Base-by-base conservation (phyloP, 2,888 invertebrate species). In the Eupeodes latifasciatus region DNA sequence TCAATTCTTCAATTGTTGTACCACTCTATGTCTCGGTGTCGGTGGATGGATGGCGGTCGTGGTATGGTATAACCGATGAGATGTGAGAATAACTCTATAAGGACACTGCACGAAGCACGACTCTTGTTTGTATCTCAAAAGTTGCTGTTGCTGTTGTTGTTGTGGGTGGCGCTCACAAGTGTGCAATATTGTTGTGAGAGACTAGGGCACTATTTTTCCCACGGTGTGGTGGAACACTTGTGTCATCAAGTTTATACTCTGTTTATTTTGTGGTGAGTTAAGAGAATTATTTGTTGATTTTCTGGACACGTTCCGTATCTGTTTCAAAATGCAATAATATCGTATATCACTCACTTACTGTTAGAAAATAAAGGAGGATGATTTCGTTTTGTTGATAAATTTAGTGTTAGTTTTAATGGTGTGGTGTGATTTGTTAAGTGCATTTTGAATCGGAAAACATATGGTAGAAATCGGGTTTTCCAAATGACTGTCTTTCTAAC, bases 231-330 rank as follows among this genome's bases (percentile, higher is more conserved):
- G 66, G 61, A 62, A 85, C 47, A 74, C 81, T 88, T 75, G 16
- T 77, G 72, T 16, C 57, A 11, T 64, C 12, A 14, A 9, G 19
- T 34, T 51, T 55, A 12, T 47, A 49, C 84, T 88, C 81, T 88
- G 88, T 88, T 88, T 88, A 88, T 88, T 78, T 88, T 84, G 88
- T 85, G 88, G 88, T 88, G 85, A 88, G 81, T 81, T 81, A 19
- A 61, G 57, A 78, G 75, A 88, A 69, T 77, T 85, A 88, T 88
- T 88, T 88, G 88, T 88, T 88, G 88, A 88, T 88, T 88, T 88
- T 78, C 88, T 81, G 74, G 81, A 85, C 84, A 85, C 78, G 78
- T 85, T 88, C 81, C 75, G 69, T 75, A 66, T 75, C 75, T 64
- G 66, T 77, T 74, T 72, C 16, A 49, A 79, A 79, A 75, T 74